These are phyloP conservation scores for Labrus mixtus DNA, from an alignment of 2,113 vertebrate species.

Conservation along the genomic window DNA sequence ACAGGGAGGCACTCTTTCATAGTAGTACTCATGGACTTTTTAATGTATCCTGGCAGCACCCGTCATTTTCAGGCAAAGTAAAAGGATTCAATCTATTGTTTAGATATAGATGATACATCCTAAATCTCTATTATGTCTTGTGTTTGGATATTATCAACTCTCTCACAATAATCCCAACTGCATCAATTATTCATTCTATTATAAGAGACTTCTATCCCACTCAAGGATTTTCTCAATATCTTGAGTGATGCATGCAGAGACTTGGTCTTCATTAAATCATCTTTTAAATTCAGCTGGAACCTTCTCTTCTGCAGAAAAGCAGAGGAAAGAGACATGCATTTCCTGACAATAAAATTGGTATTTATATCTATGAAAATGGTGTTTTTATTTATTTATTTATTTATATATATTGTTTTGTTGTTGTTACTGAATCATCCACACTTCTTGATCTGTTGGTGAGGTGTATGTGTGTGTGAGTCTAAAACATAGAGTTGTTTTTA, in stretches of 20 bases:
- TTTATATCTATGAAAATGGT: constrained; percentile 65
- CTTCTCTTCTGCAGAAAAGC: constrained; percentile 39
- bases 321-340: constrained; percentile 40
- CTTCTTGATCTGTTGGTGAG: constrained; percentile 31
- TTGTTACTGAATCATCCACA: constrained; percentile 37
- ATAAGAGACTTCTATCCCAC: constrained; percentile 18
- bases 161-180: constrained; percentile 29
- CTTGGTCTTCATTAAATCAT: not conserved
- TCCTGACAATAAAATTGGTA: constrained; percentile 70
- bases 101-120: constrained; percentile 24
- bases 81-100: constrained; percentile 7
- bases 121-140: not conserved
- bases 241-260: constrained; percentile 16
- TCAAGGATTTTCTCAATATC: constrained; percentile 27
- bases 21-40: constrained; percentile 34
- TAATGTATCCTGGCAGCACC: constrained; percentile 27
- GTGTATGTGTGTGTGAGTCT: constrained; percentile 11
- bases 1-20: constrained; percentile 36
- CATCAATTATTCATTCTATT: constrained; percentile 43
- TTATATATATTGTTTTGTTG: constrained; percentile 29
- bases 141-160: constrained; percentile 12
- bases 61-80: constrained; percentile 11
- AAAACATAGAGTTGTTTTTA: constrained; percentile 58
- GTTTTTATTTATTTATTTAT: constrained; percentile 55
- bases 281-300: constrained; percentile 22